Evolutionary conservation across 1,140 invertebrate species (phyloP).

Genomic region (Dryas iulia): DNA sequence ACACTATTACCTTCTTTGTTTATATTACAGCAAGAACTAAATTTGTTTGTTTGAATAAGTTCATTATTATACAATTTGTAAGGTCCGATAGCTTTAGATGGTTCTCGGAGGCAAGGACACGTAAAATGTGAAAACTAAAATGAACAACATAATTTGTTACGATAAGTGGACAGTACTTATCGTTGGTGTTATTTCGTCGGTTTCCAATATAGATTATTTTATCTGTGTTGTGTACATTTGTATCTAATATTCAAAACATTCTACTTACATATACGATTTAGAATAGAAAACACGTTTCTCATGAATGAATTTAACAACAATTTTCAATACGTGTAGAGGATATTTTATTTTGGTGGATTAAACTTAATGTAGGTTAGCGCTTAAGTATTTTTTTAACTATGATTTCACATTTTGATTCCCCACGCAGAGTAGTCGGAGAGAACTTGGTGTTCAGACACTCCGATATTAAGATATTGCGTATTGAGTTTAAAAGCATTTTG

Average conservation of each 20-base stretch:
- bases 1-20: slow-evolving; percentile 14
- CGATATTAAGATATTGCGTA: no score
- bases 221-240: slow-evolving; percentile 8
- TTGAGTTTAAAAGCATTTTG: no score
- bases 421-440: no score
- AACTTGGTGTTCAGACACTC: no score
- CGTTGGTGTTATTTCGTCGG: slow-evolving; percentile 33
- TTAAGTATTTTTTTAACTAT: no score
- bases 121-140: slow-evolving; percentile 26
- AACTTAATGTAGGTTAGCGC: neutral
- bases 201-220: slow-evolving; percentile 21
- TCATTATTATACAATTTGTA: slow-evolving; percentile 28
- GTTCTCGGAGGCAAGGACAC: slow-evolving; percentile 32
- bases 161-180: slow-evolving; percentile 36
- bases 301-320: slow-evolving; percentile 3
- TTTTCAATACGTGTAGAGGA: neutral
- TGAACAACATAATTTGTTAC: slow-evolving; percentile 38
- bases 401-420: no score
- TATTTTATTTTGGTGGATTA: neutral
- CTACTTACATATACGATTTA: slow-evolving; percentile 2
- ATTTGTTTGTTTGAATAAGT: neutral
- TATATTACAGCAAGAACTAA: slow-evolving; percentile 19
- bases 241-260: slow-evolving; percentile 1
- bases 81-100: slow-evolving; percentile 30
- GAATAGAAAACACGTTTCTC: slow-evolving; percentile 3